A percentile compares a stretch with the other conserved stretches of the same genome.
These are phyloP conservation scores for Sebastes itinus DNA, from an alignment of 2,797 vertebrate genomes.

Conservation along the genomic window DNA sequence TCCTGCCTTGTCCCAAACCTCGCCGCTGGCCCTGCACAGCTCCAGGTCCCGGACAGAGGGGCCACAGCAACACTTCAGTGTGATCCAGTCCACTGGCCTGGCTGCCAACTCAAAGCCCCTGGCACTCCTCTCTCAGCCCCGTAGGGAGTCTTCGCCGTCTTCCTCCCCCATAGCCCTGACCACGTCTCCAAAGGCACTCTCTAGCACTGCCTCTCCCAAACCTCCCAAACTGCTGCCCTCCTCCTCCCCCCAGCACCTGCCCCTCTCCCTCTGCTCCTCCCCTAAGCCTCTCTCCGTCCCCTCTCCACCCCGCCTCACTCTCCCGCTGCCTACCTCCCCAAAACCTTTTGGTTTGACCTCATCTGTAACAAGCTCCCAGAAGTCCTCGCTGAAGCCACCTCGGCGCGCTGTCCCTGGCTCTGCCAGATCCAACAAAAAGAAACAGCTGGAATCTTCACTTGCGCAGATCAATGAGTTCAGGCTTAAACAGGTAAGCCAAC, in stretches of 20 bases:
- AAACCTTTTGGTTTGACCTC: conserved; percentile 82
- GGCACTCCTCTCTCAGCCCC: conserved; percentile 90
- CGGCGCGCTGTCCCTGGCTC: conserved; percentile 61
- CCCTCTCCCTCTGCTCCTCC: conserved; percentile 83
- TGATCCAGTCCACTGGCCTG: conserved; percentile 98
- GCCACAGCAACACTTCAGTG: conserved; percentile 93
- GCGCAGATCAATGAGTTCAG: conserved; percentile 91
- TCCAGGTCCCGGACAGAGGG: conserved; percentile 90
- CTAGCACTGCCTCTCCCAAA: conserved; percentile 89
- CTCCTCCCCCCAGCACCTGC: conserved; percentile 89
- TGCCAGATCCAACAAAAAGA: conserved; percentile 90
- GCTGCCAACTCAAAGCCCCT: conserved; percentile 90
- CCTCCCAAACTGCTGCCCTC: conserved; percentile 82
- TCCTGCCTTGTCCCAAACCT: conserved; percentile 90
- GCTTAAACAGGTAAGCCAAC: conserved; percentile 91
- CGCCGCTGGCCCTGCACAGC: conserved; percentile 89
- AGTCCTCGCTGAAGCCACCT: conserved; percentile 64
- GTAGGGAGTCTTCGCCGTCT: conserved; percentile 88
- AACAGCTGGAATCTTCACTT: conserved; percentile 92
- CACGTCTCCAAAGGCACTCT: conserved; percentile 78
- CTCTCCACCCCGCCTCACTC: conserved; percentile 88
- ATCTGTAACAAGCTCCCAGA: conserved; percentile 72
- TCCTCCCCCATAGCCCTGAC: conserved; percentile 88
- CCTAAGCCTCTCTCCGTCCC: conserved; percentile 94
- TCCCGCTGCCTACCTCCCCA: conserved; percentile 90